Evolutionary conservation across 2,888 invertebrate species (phyloP), one percentile per base, ranked within the genome.

Genomic region (Oligia fasciuncula): DNA sequence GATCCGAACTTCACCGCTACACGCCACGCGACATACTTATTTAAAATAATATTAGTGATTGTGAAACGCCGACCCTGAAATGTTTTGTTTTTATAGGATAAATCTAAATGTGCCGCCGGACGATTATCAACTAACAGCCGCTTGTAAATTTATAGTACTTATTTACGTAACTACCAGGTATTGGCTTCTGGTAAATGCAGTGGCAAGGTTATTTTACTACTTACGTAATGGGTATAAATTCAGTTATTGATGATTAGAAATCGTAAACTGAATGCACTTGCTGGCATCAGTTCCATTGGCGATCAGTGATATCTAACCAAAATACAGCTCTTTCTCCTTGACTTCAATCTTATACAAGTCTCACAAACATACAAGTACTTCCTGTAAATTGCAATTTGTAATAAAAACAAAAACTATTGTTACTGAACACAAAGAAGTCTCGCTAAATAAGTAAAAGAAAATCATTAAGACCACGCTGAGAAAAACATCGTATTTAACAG

Each of bases 11-110:
- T 89, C 90, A 89, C 88, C 86, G 83, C 86, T 87, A 80, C 85
- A 87, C 86, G 86, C 82, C 87, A 84, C 87, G 85, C 92, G 93
- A 93, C 94, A 93, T 89, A 93, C 92, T 92, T 93, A 91, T 91
- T 91, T 90, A 88, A 92, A 94, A 93, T 93, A 92, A 92, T 91
- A 91, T 91, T 89, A 91, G 76, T 83, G 88, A 90, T 93, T 93
- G 91, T 90, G 92, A 92, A 94, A 94, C 89, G 83, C 85, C 88
- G 89, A 86, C 91, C 89, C 84, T 85, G 87, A 86, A 86, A 85
- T 88, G 85, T 83, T 87, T 89, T 82, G 79, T 87, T 89, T 84
- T 82, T 83, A 85, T 73, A 84, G 82, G 51, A 87, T 82, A 83
- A 85, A 87, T 88, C 86, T 86, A 79, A 85, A 76, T 82, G 77